Conservation (phyloP, 2,888 invertebrate species). For the Erpobdella octoculata region DNA sequence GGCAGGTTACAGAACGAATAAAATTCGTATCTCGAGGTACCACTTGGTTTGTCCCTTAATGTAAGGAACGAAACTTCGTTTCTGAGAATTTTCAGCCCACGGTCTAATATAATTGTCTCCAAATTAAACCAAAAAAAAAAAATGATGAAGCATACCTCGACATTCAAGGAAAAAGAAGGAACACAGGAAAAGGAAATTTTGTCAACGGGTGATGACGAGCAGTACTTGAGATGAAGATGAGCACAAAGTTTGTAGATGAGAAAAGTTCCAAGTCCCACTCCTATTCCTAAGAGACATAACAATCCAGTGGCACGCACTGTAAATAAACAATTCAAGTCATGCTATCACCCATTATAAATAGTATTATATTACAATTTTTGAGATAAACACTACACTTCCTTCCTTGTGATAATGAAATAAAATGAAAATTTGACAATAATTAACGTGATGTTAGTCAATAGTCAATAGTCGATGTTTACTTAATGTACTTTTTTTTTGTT, state of each 20-base stretch:
- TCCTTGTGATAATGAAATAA: no score
- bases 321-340: neutral
- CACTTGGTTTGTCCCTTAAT: no score
- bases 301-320: slow-evolving; percentile 52
- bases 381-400: no score
- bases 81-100: no score
- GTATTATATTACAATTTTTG: no score
- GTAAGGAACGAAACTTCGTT: no score
- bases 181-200: slow-evolving; percentile 2
- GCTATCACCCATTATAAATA: neutral
- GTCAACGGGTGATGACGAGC: slow-evolving; percentile 6
- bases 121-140: neutral
- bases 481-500: no score
- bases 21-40: no score
- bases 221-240: slow-evolving; percentile 30
- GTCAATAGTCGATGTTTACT: no score
- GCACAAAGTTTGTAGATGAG: slow-evolving; percentile 51
- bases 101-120: no score
- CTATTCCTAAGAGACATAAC: slow-evolving; percentile 52
- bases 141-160: neutral
- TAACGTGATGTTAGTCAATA: neutral
- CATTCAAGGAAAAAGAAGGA: neutral
- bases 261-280: slow-evolving; percentile 49
- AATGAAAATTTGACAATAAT: neutral
- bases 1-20: no score